Base-by-base conservation (phyloP, 2,797 vertebrate species). In the Sebastes steindachneri region DNA sequence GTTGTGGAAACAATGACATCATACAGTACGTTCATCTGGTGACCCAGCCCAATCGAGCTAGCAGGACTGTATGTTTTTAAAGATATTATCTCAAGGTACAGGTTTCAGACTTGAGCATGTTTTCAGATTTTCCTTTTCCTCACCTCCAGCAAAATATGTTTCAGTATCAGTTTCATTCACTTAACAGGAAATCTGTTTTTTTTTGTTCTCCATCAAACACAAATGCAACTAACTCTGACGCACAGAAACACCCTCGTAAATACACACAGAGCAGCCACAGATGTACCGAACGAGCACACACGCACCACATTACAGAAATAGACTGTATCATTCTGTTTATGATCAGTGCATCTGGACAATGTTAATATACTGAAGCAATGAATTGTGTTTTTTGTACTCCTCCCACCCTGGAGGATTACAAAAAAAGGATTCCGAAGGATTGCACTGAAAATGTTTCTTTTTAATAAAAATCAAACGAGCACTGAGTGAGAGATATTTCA, bases 1-100 rank as follows among this genome's bases (percentile, higher is more conserved):
- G 88, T 93, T 92, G 90, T 91, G 91, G 91, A 94, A 95, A 94
- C 91, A 89, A 91, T 94, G 89, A 94, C 92, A 91, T 94, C 92
- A 94, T 85, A 31, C 79, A 75, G 77, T 80, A 83, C 37, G 77
- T 71, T 92, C 82, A 80, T 88, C 59, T 53, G 74, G 83, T 72
- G 84, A 89, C 88, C 82, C 83, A 86, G 41, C 83, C 88, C 86
- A 91, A 90, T 92, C 85, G 88, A 31, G 83, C 65, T 6, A 25
- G 66, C 55, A 54, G 71, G 68, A 64, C 54, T 57, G 55, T 19
- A 29, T 73, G 80, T 87, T 89, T 83, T 80, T 25, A 76, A 35
- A 90, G 86, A 86, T 89, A 54, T 70, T 74, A 90, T 91, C 83
- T 89, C 65, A 45, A 45, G 23, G 37, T 29, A 9, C 54, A 72